Percentiles rank a stretch among this genome's conserved stretches.
phyloP scores from a whole-genome alignment of 2,113 vertebrate species.

The Todiramphus chloris region DNA sequence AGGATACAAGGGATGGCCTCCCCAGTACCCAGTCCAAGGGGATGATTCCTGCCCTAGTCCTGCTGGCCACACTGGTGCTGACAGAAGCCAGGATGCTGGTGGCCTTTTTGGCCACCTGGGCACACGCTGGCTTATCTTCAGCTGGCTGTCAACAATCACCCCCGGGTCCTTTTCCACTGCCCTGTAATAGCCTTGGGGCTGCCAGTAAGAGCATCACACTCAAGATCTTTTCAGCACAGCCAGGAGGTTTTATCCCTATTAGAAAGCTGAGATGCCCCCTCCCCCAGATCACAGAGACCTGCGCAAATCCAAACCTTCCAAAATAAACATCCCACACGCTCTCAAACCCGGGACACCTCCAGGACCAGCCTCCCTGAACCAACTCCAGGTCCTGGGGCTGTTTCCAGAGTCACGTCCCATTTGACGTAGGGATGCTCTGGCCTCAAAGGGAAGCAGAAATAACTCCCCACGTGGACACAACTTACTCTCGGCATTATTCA shows the following conservation, averaged over 20 bases:
- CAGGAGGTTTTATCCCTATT: neutral
- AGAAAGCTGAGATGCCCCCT: neutral
- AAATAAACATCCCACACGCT: neutral
- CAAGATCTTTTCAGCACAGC: neutral
- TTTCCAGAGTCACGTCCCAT: neutral
- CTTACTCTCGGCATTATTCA: fast-evolving
- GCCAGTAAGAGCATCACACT: neutral
- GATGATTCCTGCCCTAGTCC: no score
- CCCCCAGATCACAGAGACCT: neutral
- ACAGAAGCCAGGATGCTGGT: neutral
- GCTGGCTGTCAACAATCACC: neutral
- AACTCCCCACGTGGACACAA: neutral
- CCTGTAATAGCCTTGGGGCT: neutral
- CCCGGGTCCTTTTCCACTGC: neutral
- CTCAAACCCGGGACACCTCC: neutral
- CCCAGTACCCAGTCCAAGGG: no score
- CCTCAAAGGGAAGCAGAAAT: neutral
- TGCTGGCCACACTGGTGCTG: neutral
- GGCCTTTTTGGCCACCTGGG: neutral
- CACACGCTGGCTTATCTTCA: neutral
- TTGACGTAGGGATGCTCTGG: neutral
- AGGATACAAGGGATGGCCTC: no score
- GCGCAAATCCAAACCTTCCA: neutral
- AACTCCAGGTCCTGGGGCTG: neutral
- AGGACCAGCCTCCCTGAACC: neutral